Evolutionary conservation across 2,888 invertebrate genomes (phyloP).

Genomic region (Lamellibrachia columna): DNA sequence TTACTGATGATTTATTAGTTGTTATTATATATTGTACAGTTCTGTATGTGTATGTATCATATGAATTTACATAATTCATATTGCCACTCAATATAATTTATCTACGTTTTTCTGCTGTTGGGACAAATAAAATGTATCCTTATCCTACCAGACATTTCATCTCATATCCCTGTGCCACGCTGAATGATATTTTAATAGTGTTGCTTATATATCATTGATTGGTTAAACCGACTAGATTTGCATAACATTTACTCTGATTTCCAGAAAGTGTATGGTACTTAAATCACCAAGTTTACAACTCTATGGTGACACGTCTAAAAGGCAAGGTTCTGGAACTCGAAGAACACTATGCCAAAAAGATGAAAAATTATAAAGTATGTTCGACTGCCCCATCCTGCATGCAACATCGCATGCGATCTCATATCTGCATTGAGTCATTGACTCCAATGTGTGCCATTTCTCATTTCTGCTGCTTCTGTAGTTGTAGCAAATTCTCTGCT

Average conservation of each 20-base stretch:
- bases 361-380: background rate
- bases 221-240: background rate
- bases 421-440: background rate
- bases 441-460: background rate
- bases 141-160: background rate
- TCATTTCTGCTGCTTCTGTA: background rate
- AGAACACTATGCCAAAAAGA: slow-evolving; percentile 9
- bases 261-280: slow-evolving; percentile 12
- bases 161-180: background rate
- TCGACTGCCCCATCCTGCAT: background rate
- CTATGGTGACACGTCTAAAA: background rate
- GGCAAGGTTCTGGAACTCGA: background rate
- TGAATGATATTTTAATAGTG: background rate
- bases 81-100: too few species aligned
- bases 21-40: too few species aligned
- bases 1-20: too few species aligned
- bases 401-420: background rate
- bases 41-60: too few species aligned
- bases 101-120: too few species aligned
- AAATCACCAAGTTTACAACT: background rate
- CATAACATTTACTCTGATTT: background rate
- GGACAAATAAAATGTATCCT: background rate
- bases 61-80: too few species aligned
- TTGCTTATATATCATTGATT: background rate
- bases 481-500: background rate